Evolutionary conservation across 64 coral and sea anemone species (phyloP), one percentile per base, ranked within the genome.

Genomic region (Montipora cactus): DNA sequence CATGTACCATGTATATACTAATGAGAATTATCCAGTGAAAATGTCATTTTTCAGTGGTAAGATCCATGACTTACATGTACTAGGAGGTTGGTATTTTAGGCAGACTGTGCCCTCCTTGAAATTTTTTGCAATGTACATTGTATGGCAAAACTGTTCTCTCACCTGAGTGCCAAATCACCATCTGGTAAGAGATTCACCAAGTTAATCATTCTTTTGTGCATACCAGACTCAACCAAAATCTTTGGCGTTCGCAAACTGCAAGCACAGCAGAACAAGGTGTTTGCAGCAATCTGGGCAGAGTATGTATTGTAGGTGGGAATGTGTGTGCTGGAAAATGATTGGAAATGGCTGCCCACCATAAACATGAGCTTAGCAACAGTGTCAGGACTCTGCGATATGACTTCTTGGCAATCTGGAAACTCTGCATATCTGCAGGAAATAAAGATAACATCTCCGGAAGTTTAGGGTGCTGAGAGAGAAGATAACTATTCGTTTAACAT

Each of bases 191-290:
- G 78, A 12, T 68, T 69, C 44, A 93, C 94, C 28, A 97, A 46
- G 25, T 97, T 85, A 48, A 95, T 89, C 96, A 97, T 95, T 37
- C 75, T 94, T 2, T 77, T 47, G 23, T 97, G 93, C 51, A 97
- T 67, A 48, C 71, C 84, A 64, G 74, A 92, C 66, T 95, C 71
- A 52, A 97, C 96, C 59, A 97, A 68, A 49, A 91, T 79, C 57
- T 9, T 80, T 50, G 96, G 96, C 49, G 96, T 91, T 14, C 57
- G 51, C 28, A 91, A 49, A 85, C 92, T 84, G 49, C 92, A 94
- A 59, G 96, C 93, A 89, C 96, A 97, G 49, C 92, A 95, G 66
- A 97, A 97, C 14, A 97, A 47, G 9, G 96, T 97, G 72, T 97
- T 97, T 16, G 96, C 96, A 58, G 96, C 89, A 79, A 97, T 97